Evolutionary conservation across 2,888 invertebrate species (phyloP).

Genomic region (Dicyrtoma fusca): DNA sequence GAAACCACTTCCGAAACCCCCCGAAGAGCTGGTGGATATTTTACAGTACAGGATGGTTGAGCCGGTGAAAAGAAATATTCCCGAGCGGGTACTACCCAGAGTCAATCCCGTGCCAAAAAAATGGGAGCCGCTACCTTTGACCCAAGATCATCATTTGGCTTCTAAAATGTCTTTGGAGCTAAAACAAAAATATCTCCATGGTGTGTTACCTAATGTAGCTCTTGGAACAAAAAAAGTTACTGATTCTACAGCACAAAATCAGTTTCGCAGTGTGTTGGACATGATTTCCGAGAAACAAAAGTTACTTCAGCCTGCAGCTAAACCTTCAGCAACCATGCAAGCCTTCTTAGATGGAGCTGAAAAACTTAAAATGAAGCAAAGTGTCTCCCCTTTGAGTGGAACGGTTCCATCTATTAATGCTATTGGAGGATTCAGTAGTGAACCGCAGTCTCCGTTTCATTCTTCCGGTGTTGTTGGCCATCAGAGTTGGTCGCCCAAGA

Average conservation of each 20-base stretch:
- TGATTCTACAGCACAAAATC: conserved; percentile 80
- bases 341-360: conserved; percentile 65
- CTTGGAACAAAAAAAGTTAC: conserved; percentile 76
- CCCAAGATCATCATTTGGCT: conserved; percentile 76
- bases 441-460: conserved; percentile 22
- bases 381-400: conserved; percentile 23
- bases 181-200: conserved; percentile 80
- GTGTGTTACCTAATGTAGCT: conserved; percentile 64
- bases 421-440: conserved; percentile 13
- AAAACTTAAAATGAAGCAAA: conserved; percentile 45
- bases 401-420: background rate
- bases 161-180: conserved; percentile 84
- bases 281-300: conserved; percentile 88
- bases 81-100: conserved; percentile 48
- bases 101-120: conserved; percentile 53
- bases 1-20: background rate
- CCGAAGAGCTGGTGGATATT: conserved; percentile 21
- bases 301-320: conserved; percentile 75
- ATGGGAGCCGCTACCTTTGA: conserved; percentile 46
- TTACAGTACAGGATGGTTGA: conserved; percentile 26
- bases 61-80: conserved; percentile 41
- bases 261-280: conserved; percentile 79
- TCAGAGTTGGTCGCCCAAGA: too few species aligned
- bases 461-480: background rate
- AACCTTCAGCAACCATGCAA: conserved; percentile 72